Base-by-base conservation (phyloP, 2,888 invertebrate genomes). In the Plebejus anna region DNA sequence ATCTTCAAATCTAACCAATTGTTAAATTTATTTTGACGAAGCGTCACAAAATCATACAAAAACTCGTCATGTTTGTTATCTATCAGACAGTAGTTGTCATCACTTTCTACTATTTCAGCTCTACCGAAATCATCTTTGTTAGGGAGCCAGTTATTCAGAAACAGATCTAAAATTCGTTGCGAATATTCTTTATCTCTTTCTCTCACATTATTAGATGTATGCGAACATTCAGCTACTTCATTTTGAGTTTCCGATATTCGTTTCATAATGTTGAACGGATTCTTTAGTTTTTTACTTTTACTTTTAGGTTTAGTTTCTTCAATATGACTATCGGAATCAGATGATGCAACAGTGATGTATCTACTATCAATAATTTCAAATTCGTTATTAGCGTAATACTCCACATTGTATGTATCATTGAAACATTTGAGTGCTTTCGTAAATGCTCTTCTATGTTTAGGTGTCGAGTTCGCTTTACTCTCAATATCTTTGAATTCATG, bases 221-320 rank as follows among this genome's bases (percentile, higher is more conserved):
- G 77, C 71, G 78, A 72, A 77, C 55, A 77, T 66, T 80, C 55
- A 51, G n/a, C 70, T 6, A 76, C 13, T 32, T 80, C 51, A 28
- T 77, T 81, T 70, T 82, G 81, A 79, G 82, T 85, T 78, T 87
- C 86, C 32, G 87, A 84, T 4, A 88, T 81, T 59, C 84, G 84
- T 79, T 89, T 92, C 2, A 92, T 75, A 61, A 92, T 85, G 78
- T 87, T 89, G 78, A 91, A 92, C 0, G 93, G 93, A 81, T 93
- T 92, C 57, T 85, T 87, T 36, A 90, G 79, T 78, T 86, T 91
- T 80, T 87, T 92, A 5, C 84, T 77, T 28, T 59, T 57, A 36
- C 80, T 76, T 79, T 81, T 79, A 22, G 82, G 79, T n/a, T 72
- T 76, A 77, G 86, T 83, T 79, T 88, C 84, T 75, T 85, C 81